Evolutionary conservation across 2,888 invertebrate species (phyloP).

Genomic region (Callyntrura guangdongensis): DNA sequence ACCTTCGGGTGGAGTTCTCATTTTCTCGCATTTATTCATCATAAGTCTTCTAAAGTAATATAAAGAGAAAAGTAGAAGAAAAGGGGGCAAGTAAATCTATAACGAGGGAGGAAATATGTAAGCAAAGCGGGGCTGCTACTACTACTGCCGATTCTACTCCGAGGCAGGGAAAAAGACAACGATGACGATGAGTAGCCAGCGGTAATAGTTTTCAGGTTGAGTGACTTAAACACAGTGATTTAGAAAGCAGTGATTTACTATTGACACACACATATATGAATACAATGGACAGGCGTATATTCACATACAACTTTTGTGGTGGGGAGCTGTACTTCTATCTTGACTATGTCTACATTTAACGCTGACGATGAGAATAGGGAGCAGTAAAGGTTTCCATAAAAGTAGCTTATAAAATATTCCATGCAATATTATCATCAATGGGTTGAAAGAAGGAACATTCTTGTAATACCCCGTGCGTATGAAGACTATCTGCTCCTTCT

Average conservation of each 20-base stretch:
- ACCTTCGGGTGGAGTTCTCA: constrained; percentile 37
- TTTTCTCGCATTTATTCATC: constrained; percentile 32
- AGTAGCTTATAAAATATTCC: too few relatives aligned
- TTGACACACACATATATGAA: too few relatives aligned
- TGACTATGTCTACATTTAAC: neutral
- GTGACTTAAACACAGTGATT: constrained; percentile 29
- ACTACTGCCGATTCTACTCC: too few relatives aligned
- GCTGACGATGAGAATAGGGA: neutral
- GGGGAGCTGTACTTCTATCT: neutral
- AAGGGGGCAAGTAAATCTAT: neutral
- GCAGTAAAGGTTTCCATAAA: neutral
- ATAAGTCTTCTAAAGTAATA: constrained; percentile 22
- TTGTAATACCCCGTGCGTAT: too few relatives aligned
- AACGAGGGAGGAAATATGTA: constrained; percentile 45
- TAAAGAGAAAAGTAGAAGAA: neutral
- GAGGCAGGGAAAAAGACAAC: neutral
- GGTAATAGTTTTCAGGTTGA: constrained; percentile 54
- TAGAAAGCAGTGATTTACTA: too few relatives aligned
- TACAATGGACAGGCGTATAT: too few relatives aligned
- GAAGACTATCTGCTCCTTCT: neutral
- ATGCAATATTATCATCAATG: neutral
- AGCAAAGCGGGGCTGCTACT: too few relatives aligned
- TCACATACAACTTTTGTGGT: neutral
- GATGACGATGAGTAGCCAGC: constrained; percentile 38
- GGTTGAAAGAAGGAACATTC: neutral